Evolutionary conservation across 92 coral and sea anemone genomes (phyloP).

Genomic region (Zoanthus solanderi): DNA sequence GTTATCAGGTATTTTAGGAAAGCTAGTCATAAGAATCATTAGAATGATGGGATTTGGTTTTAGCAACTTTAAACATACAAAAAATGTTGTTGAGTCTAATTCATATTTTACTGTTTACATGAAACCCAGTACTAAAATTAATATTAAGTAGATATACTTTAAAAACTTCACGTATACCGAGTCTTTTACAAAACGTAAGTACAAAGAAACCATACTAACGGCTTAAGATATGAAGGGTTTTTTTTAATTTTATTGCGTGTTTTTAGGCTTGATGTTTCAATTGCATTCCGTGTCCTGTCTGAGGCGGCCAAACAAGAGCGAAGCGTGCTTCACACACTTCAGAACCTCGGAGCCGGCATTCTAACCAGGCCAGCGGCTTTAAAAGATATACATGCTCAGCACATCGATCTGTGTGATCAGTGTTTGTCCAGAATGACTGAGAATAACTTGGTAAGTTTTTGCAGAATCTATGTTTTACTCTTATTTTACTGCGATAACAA

Average conservation of each 20-base stretch:
- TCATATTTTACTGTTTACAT: no score
- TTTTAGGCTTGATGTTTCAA: slow-evolving; percentile 83
- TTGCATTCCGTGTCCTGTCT: slow-evolving; percentile 86
- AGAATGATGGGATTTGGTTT: no score
- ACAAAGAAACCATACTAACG: no score
- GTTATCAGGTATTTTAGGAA: no score
- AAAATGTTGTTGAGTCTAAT: no score
- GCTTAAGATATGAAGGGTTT: not conserved
- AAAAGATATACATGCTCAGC: slow-evolving; percentile 84
- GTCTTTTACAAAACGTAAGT: no score
- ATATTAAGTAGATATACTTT: no score
- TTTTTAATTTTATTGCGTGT: not conserved
- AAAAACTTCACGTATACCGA: no score
- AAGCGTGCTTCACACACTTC: slow-evolving; percentile 84
- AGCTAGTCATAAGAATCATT: no score
- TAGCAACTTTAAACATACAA: no score
- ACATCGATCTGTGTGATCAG: slow-evolving; percentile 74
- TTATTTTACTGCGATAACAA: not conserved
- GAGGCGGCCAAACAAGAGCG: slow-evolving; percentile 79
- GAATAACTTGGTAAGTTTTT: slow-evolving; percentile 24
- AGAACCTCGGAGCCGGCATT: slow-evolving; percentile 83
- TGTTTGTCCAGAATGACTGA: slow-evolving; percentile 78
- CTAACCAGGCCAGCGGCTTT: slow-evolving; percentile 78
- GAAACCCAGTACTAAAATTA: no score
- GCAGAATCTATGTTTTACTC: not conserved